Evolutionary conservation across 2,113 vertebrate genomes (phyloP).

Genomic region (Triplophysa dalaica): DNA sequence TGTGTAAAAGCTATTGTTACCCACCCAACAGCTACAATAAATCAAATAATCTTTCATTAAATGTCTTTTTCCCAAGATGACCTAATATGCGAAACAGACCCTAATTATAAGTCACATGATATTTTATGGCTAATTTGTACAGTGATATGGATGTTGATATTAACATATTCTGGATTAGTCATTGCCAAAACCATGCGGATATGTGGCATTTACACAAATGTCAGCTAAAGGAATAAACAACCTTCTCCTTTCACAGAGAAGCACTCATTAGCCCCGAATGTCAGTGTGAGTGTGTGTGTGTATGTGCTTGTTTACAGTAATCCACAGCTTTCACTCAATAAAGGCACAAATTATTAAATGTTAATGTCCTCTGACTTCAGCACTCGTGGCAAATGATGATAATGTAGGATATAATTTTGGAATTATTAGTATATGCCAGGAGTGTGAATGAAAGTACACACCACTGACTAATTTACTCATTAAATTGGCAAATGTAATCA

Average conservation of each 20-base stretch:
- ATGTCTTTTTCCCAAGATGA: slow-evolving; percentile 39
- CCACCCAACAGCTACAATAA: slow-evolving; percentile 7
- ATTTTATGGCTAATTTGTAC: slow-evolving; percentile 68
- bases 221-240: slow-evolving; percentile 71
- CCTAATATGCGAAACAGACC: slow-evolving; percentile 47
- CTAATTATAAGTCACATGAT: slow-evolving; percentile 62
- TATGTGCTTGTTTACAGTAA: slow-evolving; percentile 57
- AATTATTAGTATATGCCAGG: slow-evolving; percentile 59
- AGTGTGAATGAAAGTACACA: slow-evolving; percentile 62
- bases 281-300: slow-evolving; percentile 45
- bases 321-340: slow-evolving; percentile 61
- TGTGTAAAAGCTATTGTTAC: background rate
- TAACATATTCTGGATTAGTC: slow-evolving; percentile 64
- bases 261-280: slow-evolving; percentile 70
- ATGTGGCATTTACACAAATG: slow-evolving; percentile 78
- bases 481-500: slow-evolving; percentile 70
- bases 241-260: slow-evolving; percentile 52
- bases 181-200: slow-evolving; percentile 55
- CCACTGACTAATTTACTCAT: slow-evolving; percentile 65
- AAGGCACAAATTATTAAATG: slow-evolving; percentile 65
- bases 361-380: slow-evolving; percentile 63
- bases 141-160: slow-evolving; percentile 65
- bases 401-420: slow-evolving; percentile 60
- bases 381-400: slow-evolving; percentile 62
- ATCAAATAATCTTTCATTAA: slow-evolving; percentile 30